Evolutionary conservation across 2,888 invertebrate genomes (phyloP).

Genomic region (Netelia fuscicornis): DNA sequence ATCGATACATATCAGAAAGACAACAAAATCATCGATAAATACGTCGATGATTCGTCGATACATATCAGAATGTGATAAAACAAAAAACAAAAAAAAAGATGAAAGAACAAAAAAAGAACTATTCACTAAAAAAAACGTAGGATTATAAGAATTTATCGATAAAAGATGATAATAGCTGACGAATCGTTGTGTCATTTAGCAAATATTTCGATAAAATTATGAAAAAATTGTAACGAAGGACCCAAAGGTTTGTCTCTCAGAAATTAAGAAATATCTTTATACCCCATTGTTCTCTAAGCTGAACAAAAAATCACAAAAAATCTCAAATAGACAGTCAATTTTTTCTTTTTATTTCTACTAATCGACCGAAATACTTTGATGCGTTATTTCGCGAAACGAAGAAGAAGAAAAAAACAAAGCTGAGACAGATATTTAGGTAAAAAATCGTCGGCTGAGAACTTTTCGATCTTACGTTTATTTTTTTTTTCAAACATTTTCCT

Average conservation of each 20-base stretch:
- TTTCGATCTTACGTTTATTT: conserved; percentile 1
- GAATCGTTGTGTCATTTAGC: conserved; percentile 35
- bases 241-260: neutral
- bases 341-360: no score
- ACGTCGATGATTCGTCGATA: conserved; percentile 7
- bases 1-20: conserved; percentile 45
- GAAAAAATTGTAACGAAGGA: neutral
- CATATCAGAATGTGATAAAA: conserved; percentile 67
- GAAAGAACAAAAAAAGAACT: conserved; percentile 1
- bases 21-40: conserved; percentile 1
- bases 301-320: neutral
- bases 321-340: no score
- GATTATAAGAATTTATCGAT: conserved; percentile 28
- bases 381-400: neutral
- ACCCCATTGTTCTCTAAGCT: neutral
- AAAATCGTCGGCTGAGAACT: neutral
- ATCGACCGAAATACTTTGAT: no score
- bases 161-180: conserved; percentile 8
- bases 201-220: conserved; percentile 19
- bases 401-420: neutral
- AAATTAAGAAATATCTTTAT: conserved; percentile 17
- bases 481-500: conserved; percentile 48
- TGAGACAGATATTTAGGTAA: no score
- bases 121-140: conserved; percentile 43
- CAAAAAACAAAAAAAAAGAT: neutral